Evolutionary conservation across 2,797 vertebrate species (phyloP).

Genomic region (Pseudochaenichthys georgianus): DNA sequence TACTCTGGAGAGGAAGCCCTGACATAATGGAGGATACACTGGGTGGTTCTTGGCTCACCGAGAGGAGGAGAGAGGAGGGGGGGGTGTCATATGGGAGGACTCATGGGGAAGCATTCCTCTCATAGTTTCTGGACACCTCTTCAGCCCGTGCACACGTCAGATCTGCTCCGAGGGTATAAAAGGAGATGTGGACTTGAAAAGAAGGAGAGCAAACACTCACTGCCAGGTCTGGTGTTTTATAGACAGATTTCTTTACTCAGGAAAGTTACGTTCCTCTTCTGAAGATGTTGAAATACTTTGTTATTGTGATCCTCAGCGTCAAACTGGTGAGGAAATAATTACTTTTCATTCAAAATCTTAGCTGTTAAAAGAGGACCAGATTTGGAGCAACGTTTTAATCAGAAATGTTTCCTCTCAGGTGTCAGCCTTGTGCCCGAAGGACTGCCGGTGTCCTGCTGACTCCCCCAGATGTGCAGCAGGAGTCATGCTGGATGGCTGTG

Average conservation of each 20-base stretch:
- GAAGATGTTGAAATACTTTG: slow-evolving; percentile 66
- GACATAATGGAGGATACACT: slow-evolving; percentile 26
- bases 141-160: slow-evolving; percentile 86
- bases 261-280: slow-evolving; percentile 9
- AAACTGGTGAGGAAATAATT: slow-evolving; percentile 62
- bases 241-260: slow-evolving; percentile 20
- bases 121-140: slow-evolving; percentile 90
- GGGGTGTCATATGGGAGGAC: slow-evolving; percentile 72
- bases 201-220: slow-evolving; percentile 46
- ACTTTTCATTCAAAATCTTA: neutral
- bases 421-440: slow-evolving; percentile 83
- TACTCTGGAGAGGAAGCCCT: slow-evolving; percentile 22
- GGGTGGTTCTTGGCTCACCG: slow-evolving; percentile 58
- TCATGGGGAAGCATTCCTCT: slow-evolving; percentile 88
- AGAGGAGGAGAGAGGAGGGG: slow-evolving; percentile 7
- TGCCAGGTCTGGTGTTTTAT: slow-evolving; percentile 18
- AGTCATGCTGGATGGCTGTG: slow-evolving; percentile 87
- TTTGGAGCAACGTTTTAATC: neutral
- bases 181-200: slow-evolving; percentile 62
- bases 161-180: slow-evolving; percentile 83
- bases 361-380: neutral
- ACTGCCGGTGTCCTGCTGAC: slow-evolving; percentile 87
- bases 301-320: slow-evolving; percentile 43
- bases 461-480: slow-evolving; percentile 88
- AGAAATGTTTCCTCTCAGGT: slow-evolving; percentile 75